These are phyloP conservation scores for Phasianus colchicus DNA, from an alignment of 2,113 vertebrate genomes.

Conservation along the genomic window DNA sequence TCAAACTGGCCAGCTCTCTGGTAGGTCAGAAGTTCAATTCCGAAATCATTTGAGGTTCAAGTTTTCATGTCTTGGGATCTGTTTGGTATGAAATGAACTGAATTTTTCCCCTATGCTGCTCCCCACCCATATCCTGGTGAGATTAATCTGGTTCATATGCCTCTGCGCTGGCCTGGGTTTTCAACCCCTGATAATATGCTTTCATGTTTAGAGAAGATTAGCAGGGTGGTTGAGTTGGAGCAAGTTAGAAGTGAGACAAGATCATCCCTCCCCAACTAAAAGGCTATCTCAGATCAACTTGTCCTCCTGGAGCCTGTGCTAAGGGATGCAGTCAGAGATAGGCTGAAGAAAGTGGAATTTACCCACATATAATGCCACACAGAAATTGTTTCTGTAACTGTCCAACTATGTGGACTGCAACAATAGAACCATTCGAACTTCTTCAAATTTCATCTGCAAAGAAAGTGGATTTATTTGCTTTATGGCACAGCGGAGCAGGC, in stretches of 20 bases:
- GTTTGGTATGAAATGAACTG: background rate
- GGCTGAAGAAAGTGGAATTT: background rate
- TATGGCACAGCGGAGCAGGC: background rate
- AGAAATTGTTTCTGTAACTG: background rate
- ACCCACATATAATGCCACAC: background rate
- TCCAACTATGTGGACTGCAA: background rate
- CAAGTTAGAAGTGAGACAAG: background rate
- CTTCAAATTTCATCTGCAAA: background rate
- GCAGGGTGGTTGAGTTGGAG: background rate
- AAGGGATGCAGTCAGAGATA: background rate
- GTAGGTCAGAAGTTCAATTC: slow-evolving; percentile 1
- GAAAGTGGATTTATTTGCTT: background rate
- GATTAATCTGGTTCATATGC: background rate
- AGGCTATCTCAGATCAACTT: background rate
- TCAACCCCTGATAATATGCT: background rate
- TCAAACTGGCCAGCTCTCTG: background rate
- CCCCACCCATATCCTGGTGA: background rate
- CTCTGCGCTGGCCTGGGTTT: background rate
- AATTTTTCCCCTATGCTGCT: background rate
- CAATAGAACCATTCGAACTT: background rate
- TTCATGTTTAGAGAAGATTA: background rate
- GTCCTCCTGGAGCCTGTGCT: background rate
- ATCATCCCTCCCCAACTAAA: background rate
- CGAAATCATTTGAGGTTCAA: background rate
- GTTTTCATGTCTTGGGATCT: background rate